phyloP scores from a whole-genome alignment of 1,140 invertebrate species.

The Frieseomelitta varia region DNA sequence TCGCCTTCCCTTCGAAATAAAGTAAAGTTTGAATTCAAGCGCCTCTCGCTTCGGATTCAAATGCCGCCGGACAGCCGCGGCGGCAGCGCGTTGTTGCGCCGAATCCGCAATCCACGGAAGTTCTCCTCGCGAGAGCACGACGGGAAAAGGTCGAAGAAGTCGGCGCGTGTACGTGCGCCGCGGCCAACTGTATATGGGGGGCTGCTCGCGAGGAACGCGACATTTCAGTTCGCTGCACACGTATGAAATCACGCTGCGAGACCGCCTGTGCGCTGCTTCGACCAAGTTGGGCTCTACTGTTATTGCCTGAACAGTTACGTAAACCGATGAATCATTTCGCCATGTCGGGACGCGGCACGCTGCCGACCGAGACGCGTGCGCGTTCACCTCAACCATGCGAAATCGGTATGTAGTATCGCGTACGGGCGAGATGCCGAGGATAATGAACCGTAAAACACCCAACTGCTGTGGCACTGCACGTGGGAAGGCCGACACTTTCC shows the following conservation, averaged over 20 bases:
- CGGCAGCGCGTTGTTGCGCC: not conserved
- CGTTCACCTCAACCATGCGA: no score
- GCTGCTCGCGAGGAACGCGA: constrained; percentile 26
- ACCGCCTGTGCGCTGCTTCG: not conserved
- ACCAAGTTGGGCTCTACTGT: not conserved
- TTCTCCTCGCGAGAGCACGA: constrained; percentile 9
- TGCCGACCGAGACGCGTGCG: not conserved
- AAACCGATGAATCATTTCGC: constrained; percentile 20
- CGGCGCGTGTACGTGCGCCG: not conserved
- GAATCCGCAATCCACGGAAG: constrained; percentile 7
- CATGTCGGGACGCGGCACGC: not conserved
- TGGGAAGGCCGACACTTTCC: not conserved
- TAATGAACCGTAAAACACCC: constrained; percentile 3
- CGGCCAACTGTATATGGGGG: not conserved
- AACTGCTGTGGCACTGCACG: not conserved
- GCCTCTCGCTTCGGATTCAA: not conserved
- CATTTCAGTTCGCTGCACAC: constrained; percentile 55
- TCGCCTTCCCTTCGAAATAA: not conserved
- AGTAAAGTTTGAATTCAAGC: constrained; percentile 13
- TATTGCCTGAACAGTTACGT: constrained; percentile 35
- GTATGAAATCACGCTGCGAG: constrained; percentile 31
- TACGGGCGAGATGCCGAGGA: not conserved
- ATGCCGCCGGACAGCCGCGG: no score
- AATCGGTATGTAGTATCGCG: not conserved
- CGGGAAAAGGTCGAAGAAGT: constrained; percentile 20